Base-by-base conservation (phyloP, 2,888 invertebrate genomes). In the Tipula confusa region DNA sequence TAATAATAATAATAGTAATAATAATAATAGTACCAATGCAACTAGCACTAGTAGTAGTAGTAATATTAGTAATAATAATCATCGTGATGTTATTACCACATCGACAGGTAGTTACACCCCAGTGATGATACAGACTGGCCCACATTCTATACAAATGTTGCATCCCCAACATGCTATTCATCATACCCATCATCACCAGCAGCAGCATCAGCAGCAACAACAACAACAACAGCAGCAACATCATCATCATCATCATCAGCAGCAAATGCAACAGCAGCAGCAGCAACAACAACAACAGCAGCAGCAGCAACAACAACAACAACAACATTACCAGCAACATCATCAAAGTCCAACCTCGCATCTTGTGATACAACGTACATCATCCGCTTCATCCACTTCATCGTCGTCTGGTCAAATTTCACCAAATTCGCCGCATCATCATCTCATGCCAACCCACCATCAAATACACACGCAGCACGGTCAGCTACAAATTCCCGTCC, bases 91-190 rank as follows among this genome's bases (percentile, higher is more conserved):
- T 79, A 85, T 84, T 82, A 85, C 85, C 11, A 84, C 85, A 36
- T 86, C 87, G 84, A 88, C 89, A 18, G 89, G 18, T 33, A 82
- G 33, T 33, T 82, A 33, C 9, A 82, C 79, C 28, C 83, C 83
- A 6, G 29, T 79, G 43, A 79, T 83, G 79, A 79, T 79, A 33
- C 83, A 83, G 64, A 83, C 89, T 87, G 85, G 88, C 87, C 89
- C 7, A 88, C 90, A 86, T 89, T 91, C 85, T 84, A 84, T 88
- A 84, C 89, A 88, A 79, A 85, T 88, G 83, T 84, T 87, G 80
- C 87, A 88, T 80, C 90, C 90, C 38, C 87, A 29, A 84, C 86
- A 24, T 85, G 85, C 13, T 85, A 85, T 87, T 84, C 86, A 87
- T 64, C 87, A 87, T 18, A 86, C 87, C 13, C 87, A 87, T 86